A percentile compares a stretch with the other conserved stretches of the same genome.
phyloP scores from a whole-genome alignment of 2,888 invertebrate species.

The Drosophila putrida region DNA sequence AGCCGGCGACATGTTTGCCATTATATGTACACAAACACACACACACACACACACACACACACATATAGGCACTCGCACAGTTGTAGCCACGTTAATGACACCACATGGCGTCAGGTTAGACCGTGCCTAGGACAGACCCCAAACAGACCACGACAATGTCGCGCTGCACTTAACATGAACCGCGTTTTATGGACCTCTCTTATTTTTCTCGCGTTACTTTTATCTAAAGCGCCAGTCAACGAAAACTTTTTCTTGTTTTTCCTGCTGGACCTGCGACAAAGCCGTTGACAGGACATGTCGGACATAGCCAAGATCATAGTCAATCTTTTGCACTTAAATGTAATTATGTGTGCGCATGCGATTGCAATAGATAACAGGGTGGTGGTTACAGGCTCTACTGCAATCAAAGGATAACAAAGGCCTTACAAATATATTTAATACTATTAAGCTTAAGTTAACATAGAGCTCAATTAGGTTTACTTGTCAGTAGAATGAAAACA shows the following conservation, averaged over 20 bases:
- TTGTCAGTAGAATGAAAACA: not conserved
- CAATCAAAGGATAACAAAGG: not conserved
- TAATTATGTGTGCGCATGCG: constrained; percentile 34
- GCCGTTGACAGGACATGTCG: constrained; percentile 33
- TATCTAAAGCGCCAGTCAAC: constrained; percentile 45
- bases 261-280: not conserved
- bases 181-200: constrained; percentile 56
- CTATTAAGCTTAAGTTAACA: not conserved
- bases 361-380: constrained; percentile 3
- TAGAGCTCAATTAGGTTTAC: not conserved
- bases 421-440: not conserved
- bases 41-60: not conserved
- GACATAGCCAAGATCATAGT: constrained; percentile 21
- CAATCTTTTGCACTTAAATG: constrained; percentile 31
- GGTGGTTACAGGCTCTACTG: not conserved
- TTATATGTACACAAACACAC: constrained; percentile 33
- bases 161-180: constrained; percentile 66
- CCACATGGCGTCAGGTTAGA: constrained; percentile 57
- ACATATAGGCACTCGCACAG: not conserved
- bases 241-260: not conserved
- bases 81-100: constrained; percentile 61
- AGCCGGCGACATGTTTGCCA: constrained; percentile 37
- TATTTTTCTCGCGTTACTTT: constrained; percentile 33
- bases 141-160: constrained; percentile 33
- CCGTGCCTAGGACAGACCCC: constrained; percentile 21